phyloP scores from a whole-genome alignment of 1,140 invertebrate genomes.

The Anastatus disparis region DNA sequence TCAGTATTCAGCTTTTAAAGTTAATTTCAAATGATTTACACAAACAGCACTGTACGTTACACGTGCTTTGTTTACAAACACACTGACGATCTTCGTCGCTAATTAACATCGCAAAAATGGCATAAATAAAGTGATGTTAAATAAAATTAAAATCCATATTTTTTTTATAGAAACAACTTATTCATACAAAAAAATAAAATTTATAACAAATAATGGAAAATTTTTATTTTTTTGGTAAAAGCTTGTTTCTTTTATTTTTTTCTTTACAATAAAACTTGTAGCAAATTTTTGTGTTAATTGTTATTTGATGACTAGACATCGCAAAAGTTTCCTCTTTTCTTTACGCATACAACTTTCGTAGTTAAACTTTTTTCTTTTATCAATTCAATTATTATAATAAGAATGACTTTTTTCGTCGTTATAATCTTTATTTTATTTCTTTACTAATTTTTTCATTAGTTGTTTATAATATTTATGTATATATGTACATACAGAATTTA shows the following conservation, averaged over 20 bases:
- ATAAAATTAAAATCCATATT: too few relatives aligned
- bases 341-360: constrained; percentile 8
- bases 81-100: too few relatives aligned
- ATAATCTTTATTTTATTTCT: constrained; percentile 18
- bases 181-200: constrained; percentile 12
- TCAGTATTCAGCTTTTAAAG: too few relatives aligned
- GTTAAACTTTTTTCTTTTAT: constrained; percentile 13
- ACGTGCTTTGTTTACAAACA: too few relatives aligned
- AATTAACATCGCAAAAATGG: too few relatives aligned
- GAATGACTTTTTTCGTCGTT: constrained; percentile 27
- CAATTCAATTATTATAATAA: constrained; percentile 6
- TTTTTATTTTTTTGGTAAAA: too few relatives aligned
- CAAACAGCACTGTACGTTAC: too few relatives aligned
- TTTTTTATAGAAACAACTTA: too few relatives aligned
- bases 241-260: neutral
- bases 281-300: neutral
- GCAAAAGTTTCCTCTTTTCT: constrained; percentile 23
- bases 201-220: too few relatives aligned
- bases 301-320: constrained; percentile 9
- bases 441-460: neutral
- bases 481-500: constrained; percentile 32
- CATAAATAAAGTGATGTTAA: too few relatives aligned
- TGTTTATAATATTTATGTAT: constrained; percentile 32
- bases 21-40: too few relatives aligned
- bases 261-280: constrained; percentile 13